Evolutionary conservation across 2,113 vertebrate species (phyloP).

Genomic region (Xiphorhynchus elegans): DNA sequence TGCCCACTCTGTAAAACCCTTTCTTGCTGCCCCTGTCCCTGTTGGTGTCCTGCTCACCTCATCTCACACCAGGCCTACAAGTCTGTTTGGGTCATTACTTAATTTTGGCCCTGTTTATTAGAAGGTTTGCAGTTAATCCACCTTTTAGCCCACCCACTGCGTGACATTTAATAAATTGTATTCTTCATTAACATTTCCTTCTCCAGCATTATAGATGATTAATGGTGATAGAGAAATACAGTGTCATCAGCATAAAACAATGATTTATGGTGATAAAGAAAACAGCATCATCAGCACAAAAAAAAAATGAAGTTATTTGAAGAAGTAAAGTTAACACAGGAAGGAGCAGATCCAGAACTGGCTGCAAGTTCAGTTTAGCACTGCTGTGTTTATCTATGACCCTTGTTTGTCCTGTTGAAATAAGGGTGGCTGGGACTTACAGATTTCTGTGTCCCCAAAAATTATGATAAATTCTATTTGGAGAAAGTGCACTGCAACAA

Average conservation of each 20-base stretch:
- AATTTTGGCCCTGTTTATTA: not conserved
- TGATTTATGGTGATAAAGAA: conserved; percentile 60
- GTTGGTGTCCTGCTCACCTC: accelerated
- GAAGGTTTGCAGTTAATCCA: not conserved
- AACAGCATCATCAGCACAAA: conserved; percentile 24
- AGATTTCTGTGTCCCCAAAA: not conserved
- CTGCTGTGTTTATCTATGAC: not conserved
- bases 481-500: not conserved
- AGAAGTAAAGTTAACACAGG: not conserved
- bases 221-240: conserved; percentile 44
- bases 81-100: not conserved
- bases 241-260: conserved; percentile 57
- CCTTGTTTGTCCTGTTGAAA: not conserved
- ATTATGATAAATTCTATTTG: not conserved
- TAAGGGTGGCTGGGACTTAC: not conserved
- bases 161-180: conserved; percentile 45
- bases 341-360: not conserved
- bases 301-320: not conserved
- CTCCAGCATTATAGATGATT: conserved; percentile 46
- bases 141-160: not conserved
- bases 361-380: not conserved
- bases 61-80: not conserved
- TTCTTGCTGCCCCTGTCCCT: accelerated
- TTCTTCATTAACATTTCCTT: conserved; percentile 50
- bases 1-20: accelerated